These are phyloP conservation scores for Danio aesculapii DNA, from an alignment of 2,797 vertebrate species.

Conservation along the genomic window DNA sequence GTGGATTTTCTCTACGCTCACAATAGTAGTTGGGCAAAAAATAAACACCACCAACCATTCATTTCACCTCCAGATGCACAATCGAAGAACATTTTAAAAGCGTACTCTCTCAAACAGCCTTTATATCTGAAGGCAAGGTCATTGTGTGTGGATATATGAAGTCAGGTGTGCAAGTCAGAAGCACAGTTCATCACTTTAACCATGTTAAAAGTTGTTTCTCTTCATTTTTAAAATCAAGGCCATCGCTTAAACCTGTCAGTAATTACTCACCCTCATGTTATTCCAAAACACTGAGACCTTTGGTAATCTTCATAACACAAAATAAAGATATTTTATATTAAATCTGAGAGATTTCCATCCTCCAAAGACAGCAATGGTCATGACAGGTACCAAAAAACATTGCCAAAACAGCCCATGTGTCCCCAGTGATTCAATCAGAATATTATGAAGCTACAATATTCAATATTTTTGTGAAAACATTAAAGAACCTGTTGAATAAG, in stretches of 20 bases:
- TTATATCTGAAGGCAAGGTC: background rate
- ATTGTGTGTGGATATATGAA: background rate
- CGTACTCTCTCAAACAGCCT: slow-evolving; percentile 27
- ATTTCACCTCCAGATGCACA: slow-evolving; percentile 26
- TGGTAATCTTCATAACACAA: no score
- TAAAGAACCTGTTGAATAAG: no score
- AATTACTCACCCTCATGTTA: no score
- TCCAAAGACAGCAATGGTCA: no score
- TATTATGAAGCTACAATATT: no score
- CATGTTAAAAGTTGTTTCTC: background rate
- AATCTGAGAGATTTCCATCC: no score
- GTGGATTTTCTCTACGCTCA: slow-evolving; percentile 12
- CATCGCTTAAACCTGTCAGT: background rate
- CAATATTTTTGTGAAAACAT: no score
- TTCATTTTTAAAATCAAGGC: background rate
- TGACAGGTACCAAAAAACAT: no score
- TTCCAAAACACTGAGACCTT: no score
- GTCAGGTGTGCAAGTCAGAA: background rate
- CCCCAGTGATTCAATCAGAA: no score
- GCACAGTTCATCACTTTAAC: background rate
- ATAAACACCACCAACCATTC: slow-evolving; percentile 40
- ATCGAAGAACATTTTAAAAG: slow-evolving; percentile 11
- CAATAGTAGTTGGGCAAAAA: slow-evolving; percentile 35
- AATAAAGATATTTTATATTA: no score
- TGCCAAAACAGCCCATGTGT: no score